Base-by-base conservation (phyloP, 2,113 vertebrate species). In the Nibea albiflora region DNA sequence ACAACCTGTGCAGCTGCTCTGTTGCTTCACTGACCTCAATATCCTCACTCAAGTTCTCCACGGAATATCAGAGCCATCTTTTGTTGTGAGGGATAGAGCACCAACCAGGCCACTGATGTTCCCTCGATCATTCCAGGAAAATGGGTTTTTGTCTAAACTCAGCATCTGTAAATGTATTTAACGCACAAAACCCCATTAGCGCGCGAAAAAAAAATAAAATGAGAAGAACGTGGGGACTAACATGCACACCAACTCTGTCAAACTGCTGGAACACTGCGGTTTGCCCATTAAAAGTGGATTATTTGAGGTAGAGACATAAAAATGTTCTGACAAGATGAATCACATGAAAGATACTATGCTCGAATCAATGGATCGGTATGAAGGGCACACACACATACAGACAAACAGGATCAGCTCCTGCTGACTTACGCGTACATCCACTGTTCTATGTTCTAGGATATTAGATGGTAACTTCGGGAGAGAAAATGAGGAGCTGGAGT, bases 131-230 rank as follows among this genome's bases (percentile, higher is more conserved):
- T 67, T 82, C 90, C 94, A 94, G 14, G 90, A 92, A 87, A 96
- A 98, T 10, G 97, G 97, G 67, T 96, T 98, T 83, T 88, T 56
- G 0, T 90, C 87, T 63, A 96, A 95, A 83, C 94, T 96, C 85
- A 96, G 91, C 96, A 98, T 97, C 98, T 99, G 75, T 77, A 44
- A 58, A 58, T 26, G 11, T 2, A 56, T 39, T 57, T 19, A 22
- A 52, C 28, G 31, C 72, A 16, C 4, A 54, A n/a, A 83, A 64
- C 4, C 3, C 2, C 7, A 42, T 31, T 20, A 58, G 11, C 56
- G 24, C 9, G 20, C 56, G 22, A 8, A n/a, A 35, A 1, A 35
- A n/a, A 49, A 77, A 62, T 35, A n/a, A 49, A 77, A 62, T 35
- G 35, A 35, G 35, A 35, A 35, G 35, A 44, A 49, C 1, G 22